These are phyloP conservation scores for Florisuga fusca DNA, from an alignment of 2,797 vertebrate genomes.

Conservation along the genomic window DNA sequence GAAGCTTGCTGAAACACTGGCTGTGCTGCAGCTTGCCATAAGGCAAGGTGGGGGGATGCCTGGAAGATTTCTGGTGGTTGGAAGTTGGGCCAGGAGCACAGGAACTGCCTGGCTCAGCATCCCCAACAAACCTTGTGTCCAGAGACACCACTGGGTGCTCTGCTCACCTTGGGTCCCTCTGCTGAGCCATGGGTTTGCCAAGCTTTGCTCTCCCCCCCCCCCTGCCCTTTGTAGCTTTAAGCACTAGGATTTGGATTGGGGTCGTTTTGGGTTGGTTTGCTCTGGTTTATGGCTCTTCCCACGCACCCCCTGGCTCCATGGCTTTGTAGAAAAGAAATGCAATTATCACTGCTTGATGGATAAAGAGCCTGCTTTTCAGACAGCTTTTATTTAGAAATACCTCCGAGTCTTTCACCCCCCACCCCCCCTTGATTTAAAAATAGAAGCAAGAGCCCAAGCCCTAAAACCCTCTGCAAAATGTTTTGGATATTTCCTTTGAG, in stretches of 20 bases:
- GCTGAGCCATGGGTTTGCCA: rapidly evolving
- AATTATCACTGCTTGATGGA: neutral
- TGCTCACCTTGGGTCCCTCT: rapidly evolving
- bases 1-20: neutral
- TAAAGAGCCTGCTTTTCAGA: neutral
- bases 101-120: neutral
- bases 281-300: neutral
- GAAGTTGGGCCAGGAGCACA: neutral
- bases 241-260: neutral
- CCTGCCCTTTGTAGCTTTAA: neutral
- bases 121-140: neutral
- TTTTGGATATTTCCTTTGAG: slow-evolving; percentile 37
- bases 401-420: neutral
- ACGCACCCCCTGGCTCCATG: rapidly evolving
- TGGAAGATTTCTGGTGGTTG: neutral
- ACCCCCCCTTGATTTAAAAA: slow-evolving; percentile 32
- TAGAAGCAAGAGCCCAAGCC: neutral
- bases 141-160: rapidly evolving
- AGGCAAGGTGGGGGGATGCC: neutral
- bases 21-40: neutral
- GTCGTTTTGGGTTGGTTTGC: neutral
- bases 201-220: neutral
- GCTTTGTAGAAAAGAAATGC: neutral
- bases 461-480: neutral
- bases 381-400: slow-evolving; percentile 48